Evolutionary conservation across 2,888 invertebrate genomes (phyloP), one percentile per base, ranked within the genome.

Genomic region (Panzeria rudis): DNA sequence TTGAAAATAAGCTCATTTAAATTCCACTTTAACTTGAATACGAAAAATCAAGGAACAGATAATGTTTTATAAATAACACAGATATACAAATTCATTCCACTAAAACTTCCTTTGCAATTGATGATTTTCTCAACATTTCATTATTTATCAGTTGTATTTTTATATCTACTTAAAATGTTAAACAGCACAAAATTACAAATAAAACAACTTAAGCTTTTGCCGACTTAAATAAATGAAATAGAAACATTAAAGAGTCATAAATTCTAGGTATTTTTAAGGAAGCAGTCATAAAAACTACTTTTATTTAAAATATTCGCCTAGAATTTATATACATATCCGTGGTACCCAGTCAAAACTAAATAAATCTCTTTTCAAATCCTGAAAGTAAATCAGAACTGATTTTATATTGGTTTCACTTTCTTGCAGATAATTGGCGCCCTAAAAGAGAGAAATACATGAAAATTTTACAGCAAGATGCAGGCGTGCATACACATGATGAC

Each of bases 201-300:
- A 29, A 15, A 29, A 7, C 20, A 13, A 23, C 32, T 17, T 20
- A 29, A 29, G 0, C 17, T 69, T 71, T 69, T 69, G n/a, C 8
- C 35, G n/a, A 25, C 47, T 50, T 47, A 4, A 54, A 17, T 29
- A 35, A 32, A 52, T 23, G 52, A 69, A 17, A 35, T 59, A 44
- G n/a, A 69, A 52, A 62, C 15, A 72, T 64, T 32, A 5, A 64
- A 64, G 56, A 32, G 35, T 64, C 62, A 72, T 71, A 71, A 62
- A 71, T 54, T 71, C n/a, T 71, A 61, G 25, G 25, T 41, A 25
- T 17, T 64, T 50, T 9, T n/a, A 8, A 50, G 4, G 52, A 35
- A 54, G 44, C 7, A 47, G 4, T 32, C 3, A 66, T 66, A 64
- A 76, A 54, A 76, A 47, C 35, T 35, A 23, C 17, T 35, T n/a